Conservation (phyloP, 2,113 vertebrate genomes). For the Micromys minutus region DNA sequence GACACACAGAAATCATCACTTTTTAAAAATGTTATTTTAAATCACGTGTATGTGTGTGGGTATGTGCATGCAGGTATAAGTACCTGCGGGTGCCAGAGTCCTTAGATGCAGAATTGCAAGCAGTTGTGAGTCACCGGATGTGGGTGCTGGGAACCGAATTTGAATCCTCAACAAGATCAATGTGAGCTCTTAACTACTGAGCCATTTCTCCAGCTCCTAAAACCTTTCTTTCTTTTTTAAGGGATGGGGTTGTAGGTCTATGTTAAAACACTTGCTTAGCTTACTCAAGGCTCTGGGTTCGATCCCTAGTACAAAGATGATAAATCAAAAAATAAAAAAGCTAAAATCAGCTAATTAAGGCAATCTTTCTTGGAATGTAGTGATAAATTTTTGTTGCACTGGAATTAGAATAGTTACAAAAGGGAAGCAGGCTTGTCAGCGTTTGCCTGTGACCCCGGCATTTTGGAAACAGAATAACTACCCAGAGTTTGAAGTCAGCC, state of each 20-base stretch:
- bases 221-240: background rate
- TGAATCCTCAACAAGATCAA: background rate
- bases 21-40: background rate
- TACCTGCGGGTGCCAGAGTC: background rate
- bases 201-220: background rate
- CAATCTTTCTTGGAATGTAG: background rate
- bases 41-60: background rate
- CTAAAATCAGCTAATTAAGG: background rate
- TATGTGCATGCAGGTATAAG: background rate
- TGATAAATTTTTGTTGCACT: conserved; percentile 18
- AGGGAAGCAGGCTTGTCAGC: background rate
- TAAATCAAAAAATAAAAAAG: background rate
- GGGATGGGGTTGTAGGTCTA: background rate
- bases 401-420: conserved; percentile 29
- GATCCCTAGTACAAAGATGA: background rate
- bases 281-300: background rate
- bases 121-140: background rate
- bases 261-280: background rate
- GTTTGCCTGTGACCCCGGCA: background rate
- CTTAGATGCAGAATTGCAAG: background rate
- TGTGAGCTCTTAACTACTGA: background rate
- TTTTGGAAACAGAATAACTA: background rate
- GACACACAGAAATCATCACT: background rate
- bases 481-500: background rate
- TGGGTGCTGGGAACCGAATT: background rate